Conservation (phyloP, 1,140 invertebrate genomes). For the Drosophila neocordata region DNA sequence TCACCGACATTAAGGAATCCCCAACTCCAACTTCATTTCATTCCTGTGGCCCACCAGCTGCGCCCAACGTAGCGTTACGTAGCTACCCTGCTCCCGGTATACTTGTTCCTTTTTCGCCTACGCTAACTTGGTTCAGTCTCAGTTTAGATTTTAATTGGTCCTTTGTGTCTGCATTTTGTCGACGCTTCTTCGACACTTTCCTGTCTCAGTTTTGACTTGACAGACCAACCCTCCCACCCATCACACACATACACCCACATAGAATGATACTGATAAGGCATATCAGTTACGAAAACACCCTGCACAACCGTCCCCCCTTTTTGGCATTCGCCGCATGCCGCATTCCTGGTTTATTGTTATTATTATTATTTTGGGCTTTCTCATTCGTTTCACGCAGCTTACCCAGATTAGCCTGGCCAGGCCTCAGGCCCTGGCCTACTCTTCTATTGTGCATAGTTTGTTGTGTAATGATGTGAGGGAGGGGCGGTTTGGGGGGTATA, state of each 20-base stretch:
- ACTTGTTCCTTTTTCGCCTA: background rate
- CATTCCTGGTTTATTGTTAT: conserved; percentile 69
- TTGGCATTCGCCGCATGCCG: too few species aligned
- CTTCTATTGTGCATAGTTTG: conserved; percentile 52
- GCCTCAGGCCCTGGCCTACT: conserved; percentile 16
- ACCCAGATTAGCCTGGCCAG: conserved; percentile 75
- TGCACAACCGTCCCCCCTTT: conserved; percentile 12
- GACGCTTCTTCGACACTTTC: conserved; percentile 54
- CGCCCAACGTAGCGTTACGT: background rate
- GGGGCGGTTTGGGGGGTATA: background rate
- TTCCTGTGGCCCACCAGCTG: conserved; percentile 3
- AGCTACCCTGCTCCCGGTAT: background rate
- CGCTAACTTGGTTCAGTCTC: conserved; percentile 35
- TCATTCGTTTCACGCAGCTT: conserved; percentile 82
- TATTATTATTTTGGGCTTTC: conserved; percentile 79
- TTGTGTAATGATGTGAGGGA: conserved; percentile 5
- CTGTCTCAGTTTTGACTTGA: conserved; percentile 10
- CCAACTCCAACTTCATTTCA: background rate
- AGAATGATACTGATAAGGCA: conserved; percentile 40
- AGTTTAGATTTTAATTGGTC: conserved; percentile 79
- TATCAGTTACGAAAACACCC: conserved; percentile 42
- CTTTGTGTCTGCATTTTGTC: conserved; percentile 71
- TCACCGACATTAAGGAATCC: background rate
- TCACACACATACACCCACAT: conserved; percentile 13
- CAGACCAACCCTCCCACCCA: conserved; percentile 18